phyloP scores from a whole-genome alignment of 2,797 vertebrate species.

The Phrynocephalus vlangalii region DNA sequence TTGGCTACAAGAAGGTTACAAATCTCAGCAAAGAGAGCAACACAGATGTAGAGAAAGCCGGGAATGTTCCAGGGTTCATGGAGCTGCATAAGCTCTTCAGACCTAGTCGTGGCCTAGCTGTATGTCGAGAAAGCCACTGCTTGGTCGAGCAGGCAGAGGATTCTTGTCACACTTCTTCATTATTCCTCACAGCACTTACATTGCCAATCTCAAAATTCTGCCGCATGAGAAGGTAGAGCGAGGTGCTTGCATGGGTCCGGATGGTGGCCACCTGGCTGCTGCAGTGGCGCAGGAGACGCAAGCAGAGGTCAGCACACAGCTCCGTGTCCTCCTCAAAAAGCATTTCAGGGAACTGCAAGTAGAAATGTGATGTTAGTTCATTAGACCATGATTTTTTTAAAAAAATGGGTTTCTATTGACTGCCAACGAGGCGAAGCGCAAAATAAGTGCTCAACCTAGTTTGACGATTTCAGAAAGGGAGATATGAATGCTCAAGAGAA shows the following conservation, averaged over 20 bases:
- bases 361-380: neutral
- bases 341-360: constrained; percentile 89
- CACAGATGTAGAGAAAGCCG: neutral
- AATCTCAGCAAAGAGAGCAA: neutral
- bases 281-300: constrained; percentile 91
- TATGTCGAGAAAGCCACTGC: no score
- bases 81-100: neutral
- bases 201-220: constrained; percentile 96
- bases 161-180: no score
- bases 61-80: neutral
- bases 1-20: neutral
- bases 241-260: constrained; percentile 90
- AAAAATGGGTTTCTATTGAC: neutral
- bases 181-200: constrained; percentile 70
- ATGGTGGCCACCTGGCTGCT: constrained; percentile 86
- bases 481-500: neutral
- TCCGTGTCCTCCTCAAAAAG: constrained; percentile 94
- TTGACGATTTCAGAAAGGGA: neutral
- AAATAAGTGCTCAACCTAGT: neutral
- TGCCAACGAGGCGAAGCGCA: neutral
- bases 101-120: neutral
- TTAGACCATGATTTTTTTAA: neutral
- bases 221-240: constrained; percentile 94
- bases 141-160: no score
- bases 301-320: constrained; percentile 90